A percentile compares a stretch with the other conserved stretches of the same genome.
Evolutionary conservation across 2,888 invertebrate species (phyloP).

Genomic region (Cheilosia vernalis): DNA sequence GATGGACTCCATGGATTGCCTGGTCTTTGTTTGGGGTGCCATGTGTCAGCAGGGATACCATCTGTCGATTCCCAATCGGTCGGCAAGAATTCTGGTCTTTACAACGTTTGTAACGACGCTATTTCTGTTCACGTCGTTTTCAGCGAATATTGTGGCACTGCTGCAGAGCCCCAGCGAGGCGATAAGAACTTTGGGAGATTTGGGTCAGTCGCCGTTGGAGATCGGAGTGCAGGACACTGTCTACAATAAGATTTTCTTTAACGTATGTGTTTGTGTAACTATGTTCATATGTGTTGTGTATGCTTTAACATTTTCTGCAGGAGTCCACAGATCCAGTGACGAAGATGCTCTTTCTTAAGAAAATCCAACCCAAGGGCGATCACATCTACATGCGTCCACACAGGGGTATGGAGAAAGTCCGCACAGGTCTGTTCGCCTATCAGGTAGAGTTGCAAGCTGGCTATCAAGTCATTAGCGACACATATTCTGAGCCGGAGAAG

Average conservation of each 20-base stretch:
- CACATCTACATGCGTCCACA: constrained; percentile 84
- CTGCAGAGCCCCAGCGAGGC: constrained; percentile 87
- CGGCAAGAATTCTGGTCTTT: constrained; percentile 85
- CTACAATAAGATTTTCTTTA: constrained; percentile 86
- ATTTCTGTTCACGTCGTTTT: constrained; percentile 87
- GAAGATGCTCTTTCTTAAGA: constrained; percentile 84
- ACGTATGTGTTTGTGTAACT: constrained; percentile 82
- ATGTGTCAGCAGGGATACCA: constrained; percentile 87
- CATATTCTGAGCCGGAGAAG: constrained; percentile 86
- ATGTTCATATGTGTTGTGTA: too few relatives aligned
- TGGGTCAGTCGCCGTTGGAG: constrained; percentile 85
- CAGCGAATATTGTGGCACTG: constrained; percentile 87
- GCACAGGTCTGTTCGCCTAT: constrained; percentile 85
- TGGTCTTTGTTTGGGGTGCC: constrained; percentile 85
- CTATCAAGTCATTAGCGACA: constrained; percentile 86
- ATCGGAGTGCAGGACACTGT: constrained; percentile 86
- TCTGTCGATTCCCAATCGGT: constrained; percentile 83
- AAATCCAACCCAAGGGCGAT: constrained; percentile 85
- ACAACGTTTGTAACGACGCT: constrained; percentile 85
- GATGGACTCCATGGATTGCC: constrained; percentile 83
- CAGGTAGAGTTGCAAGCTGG: constrained; percentile 86
- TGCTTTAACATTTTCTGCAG: constrained; percentile 77
- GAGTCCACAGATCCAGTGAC: constrained; percentile 85
- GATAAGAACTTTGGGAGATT: constrained; percentile 85
- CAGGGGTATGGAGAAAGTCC: constrained; percentile 85